A percentile compares a stretch with the other conserved stretches of the same genome.
Conservation (phyloP, 2,113 vertebrate genomes). For the Panthera leo region DNA sequence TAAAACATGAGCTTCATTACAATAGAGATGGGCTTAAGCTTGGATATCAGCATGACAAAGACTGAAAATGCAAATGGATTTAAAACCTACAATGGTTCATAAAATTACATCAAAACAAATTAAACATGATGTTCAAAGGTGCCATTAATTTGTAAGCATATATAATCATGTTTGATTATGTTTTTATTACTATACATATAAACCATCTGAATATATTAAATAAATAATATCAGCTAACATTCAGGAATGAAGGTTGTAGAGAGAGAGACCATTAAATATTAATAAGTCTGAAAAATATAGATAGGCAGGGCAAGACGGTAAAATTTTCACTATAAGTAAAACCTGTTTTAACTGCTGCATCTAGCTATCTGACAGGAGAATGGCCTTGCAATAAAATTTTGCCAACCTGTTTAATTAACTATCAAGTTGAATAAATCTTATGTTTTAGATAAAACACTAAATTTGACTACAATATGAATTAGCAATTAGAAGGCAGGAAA, state of each 20-base stretch:
- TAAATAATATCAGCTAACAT: conserved; percentile 3
- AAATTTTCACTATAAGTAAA: neutral
- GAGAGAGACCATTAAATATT: neutral
- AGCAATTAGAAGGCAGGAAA: neutral
- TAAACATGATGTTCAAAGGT: neutral
- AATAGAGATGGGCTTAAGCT: neutral
- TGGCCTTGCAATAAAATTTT: neutral
- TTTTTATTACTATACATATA: neutral
- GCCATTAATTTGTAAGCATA: neutral
- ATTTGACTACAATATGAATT: neutral
- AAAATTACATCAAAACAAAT: conserved; percentile 2
- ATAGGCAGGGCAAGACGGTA: neutral
- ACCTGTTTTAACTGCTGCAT: neutral
- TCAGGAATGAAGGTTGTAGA: neutral
- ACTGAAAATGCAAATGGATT: neutral
- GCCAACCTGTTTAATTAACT: neutral
- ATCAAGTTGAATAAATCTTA: neutral
- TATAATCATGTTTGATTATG: neutral
- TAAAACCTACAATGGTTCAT: neutral
- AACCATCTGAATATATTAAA: neutral
- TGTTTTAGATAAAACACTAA: neutral
- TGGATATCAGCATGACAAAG: neutral
- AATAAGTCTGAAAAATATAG: neutral
- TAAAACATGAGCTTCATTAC: neutral
- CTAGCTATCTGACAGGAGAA: neutral